A percentile compares a stretch with the other conserved stretches of the same genome.
Evolutionary conservation across 2,113 vertebrate species (phyloP).

Genomic region (Recurvirostra avosetta): DNA sequence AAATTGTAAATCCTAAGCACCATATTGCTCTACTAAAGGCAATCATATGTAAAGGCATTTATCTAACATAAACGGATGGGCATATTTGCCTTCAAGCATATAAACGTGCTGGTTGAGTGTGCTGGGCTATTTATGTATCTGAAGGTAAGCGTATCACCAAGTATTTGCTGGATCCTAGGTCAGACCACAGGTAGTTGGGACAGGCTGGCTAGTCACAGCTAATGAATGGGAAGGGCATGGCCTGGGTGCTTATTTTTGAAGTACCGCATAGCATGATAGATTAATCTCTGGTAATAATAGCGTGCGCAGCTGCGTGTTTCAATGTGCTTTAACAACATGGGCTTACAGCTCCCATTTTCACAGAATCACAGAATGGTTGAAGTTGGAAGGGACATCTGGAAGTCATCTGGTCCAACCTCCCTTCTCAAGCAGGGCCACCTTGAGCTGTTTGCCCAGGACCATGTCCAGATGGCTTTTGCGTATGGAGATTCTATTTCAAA

Average conservation of each 20-base stretch:
- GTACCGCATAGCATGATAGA: background rate
- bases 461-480: background rate
- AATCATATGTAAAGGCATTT: background rate
- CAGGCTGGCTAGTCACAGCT: background rate
- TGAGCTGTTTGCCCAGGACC: background rate
- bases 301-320: background rate
- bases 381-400: background rate
- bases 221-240: background rate
- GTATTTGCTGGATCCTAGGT: background rate
- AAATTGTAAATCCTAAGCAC: background rate
- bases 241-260: background rate
- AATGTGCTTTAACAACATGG: background rate
- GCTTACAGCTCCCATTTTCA: background rate
- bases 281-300: background rate
- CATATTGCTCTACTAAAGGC: background rate
- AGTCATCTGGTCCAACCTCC: background rate
- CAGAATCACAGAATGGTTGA: background rate
- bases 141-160: background rate
- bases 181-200: background rate
- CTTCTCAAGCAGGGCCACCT: background rate
- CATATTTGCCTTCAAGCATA: background rate
- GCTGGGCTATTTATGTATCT: background rate
- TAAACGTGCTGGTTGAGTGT: background rate
- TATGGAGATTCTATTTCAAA: background rate
- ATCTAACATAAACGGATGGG: background rate